These are phyloP conservation scores for Drosophila multiciliata DNA, from an alignment of 2,888 invertebrate genomes.

Conservation along the genomic window DNA sequence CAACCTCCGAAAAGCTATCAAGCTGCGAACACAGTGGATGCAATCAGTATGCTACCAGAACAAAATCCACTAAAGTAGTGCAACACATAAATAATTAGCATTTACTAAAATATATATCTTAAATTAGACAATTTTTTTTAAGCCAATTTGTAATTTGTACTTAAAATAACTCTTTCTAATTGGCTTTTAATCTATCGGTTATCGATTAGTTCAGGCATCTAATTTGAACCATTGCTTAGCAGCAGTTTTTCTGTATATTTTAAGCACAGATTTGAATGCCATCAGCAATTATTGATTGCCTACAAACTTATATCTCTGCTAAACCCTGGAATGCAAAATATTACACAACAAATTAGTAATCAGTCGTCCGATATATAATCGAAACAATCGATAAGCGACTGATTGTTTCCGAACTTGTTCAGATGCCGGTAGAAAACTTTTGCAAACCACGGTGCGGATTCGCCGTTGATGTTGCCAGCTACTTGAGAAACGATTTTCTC, in stretches of 20 bases:
- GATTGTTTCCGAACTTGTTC: not conserved
- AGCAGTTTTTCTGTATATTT: not conserved
- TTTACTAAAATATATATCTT: not conserved
- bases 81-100: not conserved
- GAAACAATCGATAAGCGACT: too few relatives aligned
- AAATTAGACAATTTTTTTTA: not conserved
- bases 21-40: slow-evolving; percentile 33
- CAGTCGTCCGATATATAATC: not conserved
- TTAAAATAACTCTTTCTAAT: not conserved
- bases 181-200: not conserved
- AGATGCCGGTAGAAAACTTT: not conserved
- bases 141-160: not conserved
- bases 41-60: not conserved
- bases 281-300: not conserved
- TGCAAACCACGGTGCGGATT: slow-evolving; percentile 38
- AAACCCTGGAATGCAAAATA: not conserved
- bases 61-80: not conserved
- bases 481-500: slow-evolving; percentile 76
- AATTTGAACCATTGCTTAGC: slow-evolving; percentile 30
- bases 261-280: not conserved
- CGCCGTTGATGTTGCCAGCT: slow-evolving; percentile 45
- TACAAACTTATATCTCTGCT: not conserved
- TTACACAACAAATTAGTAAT: not conserved
- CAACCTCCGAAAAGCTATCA: slow-evolving; percentile 34
- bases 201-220: not conserved